phyloP scores from a whole-genome alignment of 1,140 invertebrate genomes.

The Gryllus bimaculatus region DNA sequence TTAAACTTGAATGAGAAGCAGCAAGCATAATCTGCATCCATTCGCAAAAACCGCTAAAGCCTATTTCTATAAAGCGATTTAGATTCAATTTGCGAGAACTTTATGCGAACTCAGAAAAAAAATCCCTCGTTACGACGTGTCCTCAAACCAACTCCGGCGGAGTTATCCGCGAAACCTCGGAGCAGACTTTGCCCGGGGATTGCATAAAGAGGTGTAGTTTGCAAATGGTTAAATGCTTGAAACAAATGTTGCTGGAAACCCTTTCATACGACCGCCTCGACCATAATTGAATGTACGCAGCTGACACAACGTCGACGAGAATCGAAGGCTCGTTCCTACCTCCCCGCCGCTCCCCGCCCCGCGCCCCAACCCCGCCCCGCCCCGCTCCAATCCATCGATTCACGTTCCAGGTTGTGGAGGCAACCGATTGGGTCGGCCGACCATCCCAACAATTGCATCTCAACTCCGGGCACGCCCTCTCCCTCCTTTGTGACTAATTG shows the following conservation, averaged over 20 bases:
- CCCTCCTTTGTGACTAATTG: background rate
- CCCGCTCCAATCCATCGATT: background rate
- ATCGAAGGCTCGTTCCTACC: background rate
- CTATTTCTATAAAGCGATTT: too few species aligned
- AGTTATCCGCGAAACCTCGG: too few species aligned
- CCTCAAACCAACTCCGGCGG: too few species aligned
- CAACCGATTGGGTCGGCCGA: background rate
- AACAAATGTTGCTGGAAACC: background rate
- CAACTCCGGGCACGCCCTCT: background rate
- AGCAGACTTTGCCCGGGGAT: too few species aligned
- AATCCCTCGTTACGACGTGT: too few species aligned
- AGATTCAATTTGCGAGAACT: too few species aligned
- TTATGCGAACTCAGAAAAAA: too few species aligned
- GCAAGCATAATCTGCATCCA: too few species aligned
- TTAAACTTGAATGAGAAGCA: too few species aligned
- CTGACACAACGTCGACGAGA: background rate
- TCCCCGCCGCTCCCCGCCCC: background rate
- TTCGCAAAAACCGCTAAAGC: too few species aligned
- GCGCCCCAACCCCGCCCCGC: too few species aligned
- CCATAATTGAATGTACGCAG: background rate
- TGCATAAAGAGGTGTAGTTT: background rate
- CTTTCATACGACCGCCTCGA: background rate
- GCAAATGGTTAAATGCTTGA: background rate
- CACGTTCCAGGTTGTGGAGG: background rate
- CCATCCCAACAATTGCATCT: conserved; percentile 3